These are phyloP conservation scores for Myrmecophaga tridactyla DNA, from an alignment of 2,113 vertebrate genomes.

Conservation along the genomic window DNA sequence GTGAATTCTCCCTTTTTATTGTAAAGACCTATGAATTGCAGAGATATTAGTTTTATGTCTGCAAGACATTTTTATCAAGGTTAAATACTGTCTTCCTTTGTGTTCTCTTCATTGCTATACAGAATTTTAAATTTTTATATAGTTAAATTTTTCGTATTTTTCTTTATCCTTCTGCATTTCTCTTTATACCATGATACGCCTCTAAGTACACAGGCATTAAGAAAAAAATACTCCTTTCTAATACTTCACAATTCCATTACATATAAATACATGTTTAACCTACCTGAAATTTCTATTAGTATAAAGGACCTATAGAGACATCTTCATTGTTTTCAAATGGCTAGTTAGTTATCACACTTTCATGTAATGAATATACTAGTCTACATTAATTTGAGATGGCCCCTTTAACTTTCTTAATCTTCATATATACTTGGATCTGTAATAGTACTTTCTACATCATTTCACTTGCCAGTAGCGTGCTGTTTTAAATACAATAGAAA, in stretches of 20 bases:
- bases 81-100: neutral
- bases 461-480: neutral
- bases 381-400: neutral
- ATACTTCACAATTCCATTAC: neutral
- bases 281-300: neutral
- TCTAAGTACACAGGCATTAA: neutral
- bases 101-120: neutral
- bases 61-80: neutral
- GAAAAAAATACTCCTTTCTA: neutral
- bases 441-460: neutral
- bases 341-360: neutral
- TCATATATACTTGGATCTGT: neutral
- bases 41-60: neutral
- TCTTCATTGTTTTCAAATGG: neutral
- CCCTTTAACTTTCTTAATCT: neutral
- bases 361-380: neutral
- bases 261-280: neutral
- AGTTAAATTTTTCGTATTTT: neutral
- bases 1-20: neutral
- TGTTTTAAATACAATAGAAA: neutral
- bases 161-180: neutral
- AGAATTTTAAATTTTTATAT: neutral
- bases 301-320: neutral
- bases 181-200: neutral
- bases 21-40: neutral